Conservation (phyloP, 2,113 vertebrate genomes). For the Catharus fuscescens region DNA sequence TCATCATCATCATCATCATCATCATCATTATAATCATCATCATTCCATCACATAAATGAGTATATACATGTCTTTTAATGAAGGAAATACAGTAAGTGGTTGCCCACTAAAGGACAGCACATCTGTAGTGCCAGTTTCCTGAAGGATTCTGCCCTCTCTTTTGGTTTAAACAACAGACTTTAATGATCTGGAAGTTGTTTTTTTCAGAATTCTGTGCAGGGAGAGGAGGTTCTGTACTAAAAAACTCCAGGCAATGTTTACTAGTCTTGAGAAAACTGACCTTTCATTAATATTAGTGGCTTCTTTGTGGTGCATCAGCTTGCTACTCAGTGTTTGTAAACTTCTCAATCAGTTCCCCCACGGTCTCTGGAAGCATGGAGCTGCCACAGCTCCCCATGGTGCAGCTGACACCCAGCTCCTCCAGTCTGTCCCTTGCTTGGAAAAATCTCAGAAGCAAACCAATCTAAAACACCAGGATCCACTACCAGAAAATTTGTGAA, state of each 20-base stretch:
- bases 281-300: background rate
- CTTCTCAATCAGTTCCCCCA: background rate
- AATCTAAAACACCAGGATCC: background rate
- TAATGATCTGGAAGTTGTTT: background rate
- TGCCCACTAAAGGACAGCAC: background rate
- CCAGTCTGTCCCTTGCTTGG: background rate
- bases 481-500: background rate
- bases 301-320: background rate
- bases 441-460: background rate
- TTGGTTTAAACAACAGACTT: background rate
- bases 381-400: background rate
- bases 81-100: background rate
- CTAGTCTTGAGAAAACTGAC: background rate
- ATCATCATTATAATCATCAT: background rate
- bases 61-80: background rate
- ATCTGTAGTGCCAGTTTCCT: background rate
- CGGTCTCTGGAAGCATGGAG: accelerated
- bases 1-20: background rate
- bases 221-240: background rate
- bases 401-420: background rate
- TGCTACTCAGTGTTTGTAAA: background rate
- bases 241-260: background rate
- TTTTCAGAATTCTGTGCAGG: background rate
- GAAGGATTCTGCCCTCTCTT: background rate
- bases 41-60: background rate